Evolutionary conservation across 2,888 invertebrate genomes (phyloP).

Genomic region (Pantelozetes paolii): DNA sequence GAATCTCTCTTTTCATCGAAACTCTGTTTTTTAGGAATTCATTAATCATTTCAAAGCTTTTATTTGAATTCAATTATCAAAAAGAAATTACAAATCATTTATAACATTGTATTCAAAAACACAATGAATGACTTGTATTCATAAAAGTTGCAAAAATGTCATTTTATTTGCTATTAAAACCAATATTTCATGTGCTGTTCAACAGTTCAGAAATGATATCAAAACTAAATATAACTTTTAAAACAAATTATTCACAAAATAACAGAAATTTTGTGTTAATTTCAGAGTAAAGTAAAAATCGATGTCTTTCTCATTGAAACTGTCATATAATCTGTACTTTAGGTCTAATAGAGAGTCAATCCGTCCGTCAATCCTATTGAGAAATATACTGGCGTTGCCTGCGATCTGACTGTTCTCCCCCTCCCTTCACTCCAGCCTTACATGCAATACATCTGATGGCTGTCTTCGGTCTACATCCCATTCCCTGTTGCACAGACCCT

Average conservation of each 20-base stretch:
- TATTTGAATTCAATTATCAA: neutral
- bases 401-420: neutral
- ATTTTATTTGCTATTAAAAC: neutral
- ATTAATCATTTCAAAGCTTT: slow-evolving; percentile 18
- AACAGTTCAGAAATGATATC: neutral
- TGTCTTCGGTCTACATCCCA: neutral
- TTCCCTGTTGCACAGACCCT: slow-evolving; percentile 23
- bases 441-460: neutral
- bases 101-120: neutral
- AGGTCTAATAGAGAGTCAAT: slow-evolving; percentile 23
- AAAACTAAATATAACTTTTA: neutral
- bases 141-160: neutral
- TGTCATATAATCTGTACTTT: slow-evolving; percentile 28
- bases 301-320: slow-evolving; percentile 2
- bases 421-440: neutral
- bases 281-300: slow-evolving; percentile 15
- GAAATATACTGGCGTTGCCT: neutral
- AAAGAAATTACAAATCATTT: neutral
- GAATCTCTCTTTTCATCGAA: neutral
- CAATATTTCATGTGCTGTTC: neutral
- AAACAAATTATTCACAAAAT: neutral
- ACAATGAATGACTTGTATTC: neutral
- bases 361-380: slow-evolving; percentile 30
- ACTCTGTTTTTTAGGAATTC: neutral
- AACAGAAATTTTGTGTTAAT: neutral